Base-by-base conservation (phyloP, 64 coral and sea anemone species). In the Montipora sp. region DNA sequence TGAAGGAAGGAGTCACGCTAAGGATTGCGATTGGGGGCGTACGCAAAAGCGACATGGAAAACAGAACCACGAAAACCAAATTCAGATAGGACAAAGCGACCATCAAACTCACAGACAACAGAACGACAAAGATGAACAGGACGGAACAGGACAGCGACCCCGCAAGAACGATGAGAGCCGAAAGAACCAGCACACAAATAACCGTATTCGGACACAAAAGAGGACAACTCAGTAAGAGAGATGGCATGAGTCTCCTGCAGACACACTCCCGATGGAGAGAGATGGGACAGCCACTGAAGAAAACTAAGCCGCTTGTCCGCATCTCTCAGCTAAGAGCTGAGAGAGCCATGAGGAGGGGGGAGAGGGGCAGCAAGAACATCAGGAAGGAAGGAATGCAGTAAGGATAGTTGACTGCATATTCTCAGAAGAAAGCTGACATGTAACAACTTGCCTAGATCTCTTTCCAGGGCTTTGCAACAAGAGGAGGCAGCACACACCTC, bases 221-320 rank as follows among this genome's bases (percentile, higher is more conserved):
- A 70, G 13, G 10, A 9, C 1, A 77, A 77, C 24, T 92, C 78
- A 0, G 27, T 36, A 1, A 36, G 27, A 9, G 83, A 83, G 1
- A 74, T 2, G 12, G 43, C 65, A 48, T 95, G 94, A 19, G 89
- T 88, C 21, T 95, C 89, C 53, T 95, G 94, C 13, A 95, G 16
- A 59, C 81, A 91, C 0, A 88, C 27, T 12, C 0, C 27, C 24
- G 10, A 24, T 82, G 27, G 27, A 2, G 27, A 36, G 27, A 36
- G 27, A 2, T 36, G 27, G 27, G 27, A 36, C 27, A 36, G 10
- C 94, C 94, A 95, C 18, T 77, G 43, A 0, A 91, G 5, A 5
- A 91, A 46, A 5, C 80, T 49, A 3, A 0, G 5, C 0, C 83
- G 15, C 3, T 87, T 85, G 3, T 7, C 3, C 27, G 15, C 10